Conservation (phyloP, 2,888 invertebrate genomes). For the Troglohyphantes excavatus region DNA sequence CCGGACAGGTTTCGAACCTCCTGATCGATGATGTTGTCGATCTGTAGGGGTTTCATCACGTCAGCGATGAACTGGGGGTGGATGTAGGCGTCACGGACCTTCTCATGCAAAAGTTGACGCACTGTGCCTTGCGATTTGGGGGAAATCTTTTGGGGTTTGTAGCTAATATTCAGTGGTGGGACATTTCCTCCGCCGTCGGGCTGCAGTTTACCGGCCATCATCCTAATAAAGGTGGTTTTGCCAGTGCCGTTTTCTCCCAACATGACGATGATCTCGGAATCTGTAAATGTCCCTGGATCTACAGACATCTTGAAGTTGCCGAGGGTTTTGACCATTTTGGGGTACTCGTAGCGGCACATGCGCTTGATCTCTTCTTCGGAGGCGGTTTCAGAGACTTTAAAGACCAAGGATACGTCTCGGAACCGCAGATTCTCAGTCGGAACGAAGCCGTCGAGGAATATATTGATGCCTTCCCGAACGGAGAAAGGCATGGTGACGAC, state of each 20-base stretch:
- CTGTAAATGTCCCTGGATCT: slow-evolving; percentile 96
- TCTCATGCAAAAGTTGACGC: slow-evolving; percentile 95
- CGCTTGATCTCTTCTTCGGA: slow-evolving; percentile 98
- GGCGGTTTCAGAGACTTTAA: slow-evolving; percentile 99
- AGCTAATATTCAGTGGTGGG: slow-evolving; percentile 97
- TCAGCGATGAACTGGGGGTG: slow-evolving; percentile 99
- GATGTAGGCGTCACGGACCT: slow-evolving; percentile 97
- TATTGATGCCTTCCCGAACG: slow-evolving; percentile 99
- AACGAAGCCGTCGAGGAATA: slow-evolving; percentile 99
- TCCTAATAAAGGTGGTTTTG: slow-evolving; percentile 99
- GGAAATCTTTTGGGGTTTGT: slow-evolving; percentile 99
- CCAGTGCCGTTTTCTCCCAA: slow-evolving; percentile 99
- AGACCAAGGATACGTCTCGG: slow-evolving; percentile 97
- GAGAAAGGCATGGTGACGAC: slow-evolving; percentile 99
- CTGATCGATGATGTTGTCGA: slow-evolving; percentile 98
- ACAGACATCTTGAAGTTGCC: slow-evolving; percentile 89
- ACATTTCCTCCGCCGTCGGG: slow-evolving; percentile 92
- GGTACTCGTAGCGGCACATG: slow-evolving; percentile 98
- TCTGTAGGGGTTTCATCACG: slow-evolving; percentile 98
- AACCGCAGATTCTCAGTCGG: slow-evolving; percentile 99
- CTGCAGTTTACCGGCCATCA: slow-evolving; percentile 97
- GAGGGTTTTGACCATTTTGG: slow-evolving; percentile 90
- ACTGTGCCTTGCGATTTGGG: slow-evolving; percentile 98
- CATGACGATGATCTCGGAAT: slow-evolving; percentile 99
- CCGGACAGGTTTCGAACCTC: slow-evolving; percentile 98